Evolutionary conservation across 2,797 vertebrate genomes (phyloP), one percentile per base, ranked within the genome.

Genomic region (Petrocephalus sullivani): DNA sequence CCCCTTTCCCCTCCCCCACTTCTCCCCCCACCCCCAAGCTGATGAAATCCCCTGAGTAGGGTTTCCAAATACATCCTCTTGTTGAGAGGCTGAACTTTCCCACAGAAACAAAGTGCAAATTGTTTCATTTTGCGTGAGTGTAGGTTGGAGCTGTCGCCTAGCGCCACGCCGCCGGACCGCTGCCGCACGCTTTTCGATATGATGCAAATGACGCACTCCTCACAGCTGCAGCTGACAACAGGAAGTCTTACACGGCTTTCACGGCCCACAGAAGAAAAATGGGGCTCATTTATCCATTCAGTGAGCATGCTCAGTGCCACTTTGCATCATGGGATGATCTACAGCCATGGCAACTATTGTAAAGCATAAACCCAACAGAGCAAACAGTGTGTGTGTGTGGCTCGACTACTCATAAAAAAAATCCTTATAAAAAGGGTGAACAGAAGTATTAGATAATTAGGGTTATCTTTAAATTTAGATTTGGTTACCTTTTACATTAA

Each of bases 71-170:
- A 89, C 88, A 21, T 91, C 57, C 88, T 89, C 89, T 19, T 89
- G 92, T 91, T 92, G 94, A 91, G 93, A 94, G 93, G 91, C 91
- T 91, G 93, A 92, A 94, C 92, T 94, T 95, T 93, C 94, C 94
- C 94, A 93, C 94, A 94, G 93, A 92, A 95, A 93, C 93, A 92
- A 93, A 92, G 90, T 87, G 85, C 23, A 89, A 89, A 92, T 92
- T 92, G 86, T 94, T 95, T 90, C 90, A 85, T 91, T 78, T 87
- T 89, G 87, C 0, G 21, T 93, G 93, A 93, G 93, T 88, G 92
- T 90, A 90, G 92, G 90, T 89, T 91, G 91, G 91, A 92, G 91
- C 91, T 85, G 23, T 89, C 90, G 61, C 0, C 1, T 71, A 87
- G 88, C 90, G 85, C 90, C 16, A 58, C 85, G 2, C 87, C 92